Evolutionary conservation across 1,140 invertebrate species (phyloP), one percentile per base, ranked within the genome.

Genomic region (Proctacanthus coquilletti): DNA sequence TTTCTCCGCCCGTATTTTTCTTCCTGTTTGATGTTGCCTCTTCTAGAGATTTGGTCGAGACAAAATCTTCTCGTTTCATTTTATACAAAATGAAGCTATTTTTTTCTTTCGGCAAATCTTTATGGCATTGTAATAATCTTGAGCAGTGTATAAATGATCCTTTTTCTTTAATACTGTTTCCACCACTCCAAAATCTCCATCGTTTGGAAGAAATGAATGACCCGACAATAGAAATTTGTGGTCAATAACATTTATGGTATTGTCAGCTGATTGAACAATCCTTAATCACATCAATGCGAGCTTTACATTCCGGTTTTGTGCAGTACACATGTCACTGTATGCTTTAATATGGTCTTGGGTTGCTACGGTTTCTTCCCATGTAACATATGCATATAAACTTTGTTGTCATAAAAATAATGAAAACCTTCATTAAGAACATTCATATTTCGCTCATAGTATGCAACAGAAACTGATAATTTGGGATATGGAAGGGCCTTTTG

Each of bases 251-350:
- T 50, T 41, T 20, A 49, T 39, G 34, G 45, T 43, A 42, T 47
- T 50, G 34, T 50, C 42, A 11, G 31, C 21, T 18, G 44, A 39
- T 42, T 49, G 47, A 33, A 48, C 41, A 49, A 49, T 25, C 33
- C 42, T 49, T 33, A 52, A 45, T 37, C 44, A 48, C 42, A 44
- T 49, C 38, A 50, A 48, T 36, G 42, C 39, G 39, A 51, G 40
- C 47, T 52, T 42, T 38, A 49, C 36, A 44, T 54, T 54, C 38
- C 47, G 31, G 43, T 50, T 52, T 45, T 54, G 47, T 20, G 45
- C 46, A 39, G 45, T 42, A 42, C 45, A 54, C 39, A 44, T 46
- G 36, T 53, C 48, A 45, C 44, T 48, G 37, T 42, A 34, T 39
- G 41, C 38, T 40, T 21, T 43, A 40, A 43, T 43, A 43, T 43